Evolutionary conservation across 1,140 invertebrate species (phyloP), one percentile per base, ranked within the genome.

Genomic region (Trichonephila inaurata): DNA sequence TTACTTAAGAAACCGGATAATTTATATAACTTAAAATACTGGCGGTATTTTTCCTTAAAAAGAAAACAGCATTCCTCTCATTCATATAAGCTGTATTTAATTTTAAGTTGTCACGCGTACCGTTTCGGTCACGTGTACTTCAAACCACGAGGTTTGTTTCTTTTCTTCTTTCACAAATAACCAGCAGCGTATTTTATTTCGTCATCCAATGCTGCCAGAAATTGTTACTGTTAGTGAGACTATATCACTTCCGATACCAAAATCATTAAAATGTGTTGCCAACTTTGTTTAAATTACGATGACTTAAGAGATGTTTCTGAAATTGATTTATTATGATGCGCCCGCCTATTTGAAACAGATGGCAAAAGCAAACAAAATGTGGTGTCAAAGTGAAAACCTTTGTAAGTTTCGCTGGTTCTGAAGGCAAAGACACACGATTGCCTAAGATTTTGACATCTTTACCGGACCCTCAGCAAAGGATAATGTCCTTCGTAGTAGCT

Each of bases 331-430:
- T 16, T 77, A 28, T 77, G 28, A 33, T 77, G 14, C 40, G 18
- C 21, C 21, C 64, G 19, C 64, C 64, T 28, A 77, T 77, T 33
- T 77, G 24, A 28, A 77, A 77, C 28, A 33, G 24, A 77, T 40
- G 12, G 10, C 28, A 77, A 77, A n/a, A 77, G 16, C 69, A 77
- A 33, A 77, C 16, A 77, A 77, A 77, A 77, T 77, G 69, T 77
- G 69, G n/a, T 77, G 69, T 77, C 69, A 77, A 77, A 77, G 69
- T 24, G 24, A 77, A 77, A 77, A 33, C 69, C 69, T 77, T n/a
- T 77, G 69, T 77, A 77, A 28, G 28, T 14, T 4, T n/a, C n/a
- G n/a, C n/a, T 28, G 16, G 69, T 77, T 77, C 24, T 77, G 69
- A 77, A 77, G 69, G 69, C 24, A 77, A 77, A 77, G 69, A 77